Evolutionary conservation across 2,797 vertebrate species (phyloP), one percentile per base, ranked within the genome.

Genomic region (Gymnothorax javanicus): DNA sequence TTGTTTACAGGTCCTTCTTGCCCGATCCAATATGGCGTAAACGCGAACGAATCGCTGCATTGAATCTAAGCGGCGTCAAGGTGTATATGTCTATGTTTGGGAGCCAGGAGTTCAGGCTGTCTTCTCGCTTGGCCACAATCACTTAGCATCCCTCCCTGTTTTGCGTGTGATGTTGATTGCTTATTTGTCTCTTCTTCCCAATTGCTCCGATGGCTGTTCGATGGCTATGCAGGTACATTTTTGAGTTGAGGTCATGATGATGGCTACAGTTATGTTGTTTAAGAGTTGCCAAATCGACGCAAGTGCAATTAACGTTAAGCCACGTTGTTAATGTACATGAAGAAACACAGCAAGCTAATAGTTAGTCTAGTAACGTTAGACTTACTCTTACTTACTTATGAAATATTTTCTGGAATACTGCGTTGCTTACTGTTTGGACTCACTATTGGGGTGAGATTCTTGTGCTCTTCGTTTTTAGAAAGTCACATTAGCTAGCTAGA

Each of bases 161-260:
- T 43, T 84, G 58, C 43, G 64, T 82, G 86, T 86, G 88, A 89
- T 58, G 87, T 77, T 79, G 82, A 86, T 85, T 56, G 87, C 58
- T 83, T 85, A 79, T 77, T 82, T 73, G 59, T 83, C 88, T 91
- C 90, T 79, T 82, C 62, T 62, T 86, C 67, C 88, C 67, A 50
- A 67, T 86, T 59, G 8, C 88, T 91, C 93, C 81, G 91, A 96
- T 96, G 96, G 96, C 96, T 92, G 96, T 95, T 4, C 95, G 96
- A 56, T 96, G 96, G 96, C 77, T 96, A 85, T 96, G 96, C 95
- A 96, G 96, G 96, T 96, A 94, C 93, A 52, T 56, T 56, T 20
- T 54, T 52, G 9, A 77, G 33, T 52, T 50, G 15, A 20, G 33
- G 13, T 75, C 33, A 75, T 20, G 23, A 15, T 17, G 23, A 17